Percentiles rank a stretch among this genome's conserved stretches.
These are phyloP conservation scores for Tupaia chinensis DNA, from an alignment of 2,113 vertebrate genomes.

Conservation along the genomic window DNA sequence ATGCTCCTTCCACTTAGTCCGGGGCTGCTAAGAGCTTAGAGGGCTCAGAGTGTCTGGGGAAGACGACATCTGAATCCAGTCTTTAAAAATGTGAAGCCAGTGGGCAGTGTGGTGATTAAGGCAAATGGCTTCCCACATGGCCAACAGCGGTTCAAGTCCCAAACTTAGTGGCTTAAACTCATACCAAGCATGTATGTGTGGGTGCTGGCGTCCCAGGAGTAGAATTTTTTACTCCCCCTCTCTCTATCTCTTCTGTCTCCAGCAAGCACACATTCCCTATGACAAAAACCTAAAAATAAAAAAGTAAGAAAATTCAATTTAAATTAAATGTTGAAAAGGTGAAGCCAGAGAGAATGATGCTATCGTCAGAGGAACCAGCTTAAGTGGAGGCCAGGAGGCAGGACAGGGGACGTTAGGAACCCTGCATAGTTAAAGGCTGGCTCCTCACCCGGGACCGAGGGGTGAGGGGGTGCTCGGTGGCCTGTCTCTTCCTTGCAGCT, in stretches of 20 bases:
- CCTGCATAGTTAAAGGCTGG: neutral
- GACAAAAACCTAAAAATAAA: too few relatives aligned
- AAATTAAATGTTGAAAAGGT: too few relatives aligned
- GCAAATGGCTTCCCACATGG: too few relatives aligned
- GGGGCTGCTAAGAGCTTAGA: neutral
- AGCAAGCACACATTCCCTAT: too few relatives aligned
- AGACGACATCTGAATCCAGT: neutral
- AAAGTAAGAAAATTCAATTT: too few relatives aligned
- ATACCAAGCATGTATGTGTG: too few relatives aligned
- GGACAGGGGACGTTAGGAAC: neutral
- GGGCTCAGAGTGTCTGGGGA: neutral
- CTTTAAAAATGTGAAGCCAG: neutral
- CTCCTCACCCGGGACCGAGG: neutral
- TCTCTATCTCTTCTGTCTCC: too few relatives aligned
- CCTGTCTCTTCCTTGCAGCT: neutral
- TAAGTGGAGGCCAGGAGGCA: neutral
- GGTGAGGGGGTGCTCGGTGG: neutral
- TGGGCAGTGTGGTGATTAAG: too few relatives aligned
- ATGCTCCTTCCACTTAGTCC: neutral
- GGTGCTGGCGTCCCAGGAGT: too few relatives aligned
- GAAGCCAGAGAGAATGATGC: neutral
- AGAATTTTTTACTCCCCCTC: too few relatives aligned
- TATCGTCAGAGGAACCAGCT: neutral
- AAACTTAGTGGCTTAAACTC: too few relatives aligned
- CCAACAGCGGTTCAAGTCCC: too few relatives aligned